A percentile compares a stretch with the other conserved stretches of the same genome.
phyloP scores from a whole-genome alignment of 1,140 invertebrate species.

The Diorhabda sublineata region DNA sequence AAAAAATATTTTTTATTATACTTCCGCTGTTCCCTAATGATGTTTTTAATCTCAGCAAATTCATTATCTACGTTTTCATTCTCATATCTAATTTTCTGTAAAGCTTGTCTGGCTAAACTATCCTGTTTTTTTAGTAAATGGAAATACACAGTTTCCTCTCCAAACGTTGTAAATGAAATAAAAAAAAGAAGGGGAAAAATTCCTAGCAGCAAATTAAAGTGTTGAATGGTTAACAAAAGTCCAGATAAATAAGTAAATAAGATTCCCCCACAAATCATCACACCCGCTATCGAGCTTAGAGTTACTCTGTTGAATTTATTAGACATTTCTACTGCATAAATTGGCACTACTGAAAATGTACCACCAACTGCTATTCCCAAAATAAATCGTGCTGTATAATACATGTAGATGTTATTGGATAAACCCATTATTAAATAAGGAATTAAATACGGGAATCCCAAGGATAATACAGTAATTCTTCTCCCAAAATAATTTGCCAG shows the following conservation, averaged over 20 bases:
- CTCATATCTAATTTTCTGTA: slow-evolving; percentile 56
- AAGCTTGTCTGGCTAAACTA: slow-evolving; percentile 56
- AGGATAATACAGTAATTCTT: slow-evolving; percentile 49
- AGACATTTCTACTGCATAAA: slow-evolving; percentile 52
- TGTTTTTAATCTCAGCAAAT: slow-evolving; percentile 24
- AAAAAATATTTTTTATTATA: slow-evolving; percentile 55
- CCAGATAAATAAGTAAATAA: slow-evolving; percentile 55
- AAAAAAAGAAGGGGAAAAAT: slow-evolving; percentile 52
- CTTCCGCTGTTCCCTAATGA: slow-evolving; percentile 30
- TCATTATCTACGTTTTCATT: slow-evolving; percentile 52
- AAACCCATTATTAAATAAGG: slow-evolving; percentile 27
- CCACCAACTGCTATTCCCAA: slow-evolving; percentile 41
- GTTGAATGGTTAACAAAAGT: slow-evolving; percentile 53
- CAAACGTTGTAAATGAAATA: slow-evolving; percentile 46
- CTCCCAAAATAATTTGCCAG: slow-evolving; percentile 47
- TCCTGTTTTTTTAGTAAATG: slow-evolving; percentile 56
- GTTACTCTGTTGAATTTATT: slow-evolving; percentile 37
- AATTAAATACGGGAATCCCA: slow-evolving; percentile 35
- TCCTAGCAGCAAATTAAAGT: slow-evolving; percentile 50
- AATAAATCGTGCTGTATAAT: slow-evolving; percentile 38
- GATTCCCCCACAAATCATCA: slow-evolving; percentile 33
- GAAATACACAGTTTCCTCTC: slow-evolving; percentile 74
- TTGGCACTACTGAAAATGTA: slow-evolving; percentile 50
- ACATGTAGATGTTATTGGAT: slow-evolving; percentile 43
- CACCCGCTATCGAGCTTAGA: slow-evolving; percentile 33